Evolutionary conservation across 2,888 invertebrate species (phyloP), one percentile per base, ranked within the genome.

Genomic region (Melanargia galathea): DNA sequence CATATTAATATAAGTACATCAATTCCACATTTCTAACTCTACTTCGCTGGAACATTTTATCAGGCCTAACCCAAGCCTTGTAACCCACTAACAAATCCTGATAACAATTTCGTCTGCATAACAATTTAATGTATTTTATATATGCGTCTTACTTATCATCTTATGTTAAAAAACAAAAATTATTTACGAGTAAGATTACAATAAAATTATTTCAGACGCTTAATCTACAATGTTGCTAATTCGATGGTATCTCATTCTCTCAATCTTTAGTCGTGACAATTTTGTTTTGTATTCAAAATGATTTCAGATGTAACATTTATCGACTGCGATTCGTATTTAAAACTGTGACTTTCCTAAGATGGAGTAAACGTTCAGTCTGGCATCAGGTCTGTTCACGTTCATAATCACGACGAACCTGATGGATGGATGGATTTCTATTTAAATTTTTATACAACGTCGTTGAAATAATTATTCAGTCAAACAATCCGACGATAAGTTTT

Each of bases 121-220:
- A 40, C 18, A 40, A 16, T 40, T 18, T 5, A 22, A 22, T 22
- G 24, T 46, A 5, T 11, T 46, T 22, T 16, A 26, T 26, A 8
- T 49, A 26, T 24, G 24, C 22, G n/a, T 13, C 13, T 46, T 46
- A 46, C 4, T 24, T 46, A 46, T 45, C 45, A 18, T 20, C 45
- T 20, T 22, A 49, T 49, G 52, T 20, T n/a, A 33, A 5, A 52
- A 52, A 35, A 33, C 51, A 13, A 49, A 49, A 35, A 33, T 33
- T n/a, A 18, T 52, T 52, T 20, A 16, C 18, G 16, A 13, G 18
- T 33, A 33, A 51, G 33, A 35, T 20, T 13, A 35, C 7, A 20
- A 20, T 33, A 20, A 35, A 30, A 35, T 52, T 20, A 52, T 20
- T 51, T 33, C 33, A 52, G 33, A 52, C 33, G 20, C 52, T 52